phyloP scores from a whole-genome alignment of 1,140 invertebrate genomes.

The Drosophila pseudoobscura region DNA sequence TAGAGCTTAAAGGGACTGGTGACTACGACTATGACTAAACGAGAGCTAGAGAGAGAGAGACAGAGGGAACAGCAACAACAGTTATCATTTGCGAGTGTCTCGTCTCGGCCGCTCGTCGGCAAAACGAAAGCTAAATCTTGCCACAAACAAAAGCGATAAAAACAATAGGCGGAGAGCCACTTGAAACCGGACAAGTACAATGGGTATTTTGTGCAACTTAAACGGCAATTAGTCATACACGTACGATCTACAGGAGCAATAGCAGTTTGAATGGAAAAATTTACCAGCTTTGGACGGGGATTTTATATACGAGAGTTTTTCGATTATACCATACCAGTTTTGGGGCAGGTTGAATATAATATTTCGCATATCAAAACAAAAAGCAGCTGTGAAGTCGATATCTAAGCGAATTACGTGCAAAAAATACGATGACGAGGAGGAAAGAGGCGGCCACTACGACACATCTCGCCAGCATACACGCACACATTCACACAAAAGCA shows the following conservation, averaged over 20 bases:
- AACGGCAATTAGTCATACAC: conserved; percentile 56
- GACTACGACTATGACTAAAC: no score
- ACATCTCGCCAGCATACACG: conserved; percentile 31
- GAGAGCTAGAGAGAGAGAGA: no score
- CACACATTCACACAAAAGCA: conserved; percentile 24
- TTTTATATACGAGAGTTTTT: conserved; percentile 16
- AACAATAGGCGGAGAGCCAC: conserved; percentile 8
- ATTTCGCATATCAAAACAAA: conserved; percentile 76
- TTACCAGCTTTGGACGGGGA: conserved; percentile 13
- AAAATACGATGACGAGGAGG: conserved; percentile 26
- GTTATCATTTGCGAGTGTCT: conserved; percentile 11
- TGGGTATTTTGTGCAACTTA: conserved; percentile 34
- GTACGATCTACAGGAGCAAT: neutral
- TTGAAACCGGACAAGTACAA: conserved; percentile 17
- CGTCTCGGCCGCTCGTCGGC: neutral
- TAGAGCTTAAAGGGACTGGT: no score
- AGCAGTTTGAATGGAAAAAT: conserved; percentile 34
- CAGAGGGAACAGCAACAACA: conserved; percentile 18
- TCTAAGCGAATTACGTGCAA: conserved; percentile 42
- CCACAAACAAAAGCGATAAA: conserved; percentile 50
- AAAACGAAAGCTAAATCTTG: conserved; percentile 41
- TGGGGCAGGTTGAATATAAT: conserved; percentile 51
- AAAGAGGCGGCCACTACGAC: neutral
- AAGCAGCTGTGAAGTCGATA: conserved; percentile 68
- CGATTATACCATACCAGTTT: conserved; percentile 30